Conservation (phyloP, 2,888 invertebrate species). For the Charanyca ferruginea region DNA sequence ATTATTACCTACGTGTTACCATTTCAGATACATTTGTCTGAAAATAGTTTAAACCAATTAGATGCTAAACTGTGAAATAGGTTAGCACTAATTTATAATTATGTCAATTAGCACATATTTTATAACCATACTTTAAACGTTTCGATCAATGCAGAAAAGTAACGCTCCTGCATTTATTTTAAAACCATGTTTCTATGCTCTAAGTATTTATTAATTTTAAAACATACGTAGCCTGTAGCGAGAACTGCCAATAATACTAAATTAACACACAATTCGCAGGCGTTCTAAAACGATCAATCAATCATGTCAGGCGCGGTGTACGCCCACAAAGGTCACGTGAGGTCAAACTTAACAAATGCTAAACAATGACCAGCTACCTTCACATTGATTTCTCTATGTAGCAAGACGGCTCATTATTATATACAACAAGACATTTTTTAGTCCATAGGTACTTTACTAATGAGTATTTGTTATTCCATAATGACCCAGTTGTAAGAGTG, state of each 20-base stretch:
- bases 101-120: too few species aligned
- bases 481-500: background rate
- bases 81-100: too few species aligned
- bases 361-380: slow-evolving; percentile 42
- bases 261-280: background rate
- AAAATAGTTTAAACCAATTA: too few species aligned
- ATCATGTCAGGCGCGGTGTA: background rate
- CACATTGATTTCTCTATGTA: slow-evolving; percentile 52
- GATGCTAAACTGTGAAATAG: too few species aligned
- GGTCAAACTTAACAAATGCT: slow-evolving; percentile 26
- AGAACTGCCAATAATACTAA: background rate
- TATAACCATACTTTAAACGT: too few species aligned
- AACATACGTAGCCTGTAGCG: slow-evolving; percentile 26
- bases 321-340: slow-evolving; percentile 29
- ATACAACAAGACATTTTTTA: background rate
- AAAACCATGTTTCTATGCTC: slow-evolving; percentile 10
- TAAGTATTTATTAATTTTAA: slow-evolving; percentile 1
- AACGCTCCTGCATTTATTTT: background rate
- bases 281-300: slow-evolving; percentile 31
- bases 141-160: too few species aligned
- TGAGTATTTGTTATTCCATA: slow-evolving; percentile 1
- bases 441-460: background rate
- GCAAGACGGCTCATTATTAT: slow-evolving; percentile 18
- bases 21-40: too few species aligned
- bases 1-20: too few species aligned